These are phyloP conservation scores for Ectemnius continuus DNA, from an alignment of 2,888 invertebrate genomes.

Conservation along the genomic window DNA sequence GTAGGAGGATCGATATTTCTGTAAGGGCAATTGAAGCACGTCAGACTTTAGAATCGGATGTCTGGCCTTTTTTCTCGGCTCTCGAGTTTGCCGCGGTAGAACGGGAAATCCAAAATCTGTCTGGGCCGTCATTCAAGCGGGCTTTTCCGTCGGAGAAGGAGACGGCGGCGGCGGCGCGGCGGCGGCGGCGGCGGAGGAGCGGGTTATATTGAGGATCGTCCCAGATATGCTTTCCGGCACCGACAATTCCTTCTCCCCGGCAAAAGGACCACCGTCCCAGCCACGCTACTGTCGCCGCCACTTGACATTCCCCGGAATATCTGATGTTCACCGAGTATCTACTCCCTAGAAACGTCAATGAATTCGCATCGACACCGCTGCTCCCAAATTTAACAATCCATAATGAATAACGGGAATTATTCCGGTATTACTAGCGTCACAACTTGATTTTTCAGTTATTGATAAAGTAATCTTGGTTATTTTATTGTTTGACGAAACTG, in stretches of 20 bases:
- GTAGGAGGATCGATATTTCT: too few relatives aligned
- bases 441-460: too few relatives aligned
- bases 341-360: slow-evolving; percentile 15
- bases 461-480: too few relatives aligned
- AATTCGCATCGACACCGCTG: neutral
- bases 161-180: neutral
- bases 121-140: neutral
- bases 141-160: neutral
- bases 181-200: slow-evolving; percentile 13
- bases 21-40: neutral
- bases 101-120: slow-evolving; percentile 3
- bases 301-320: slow-evolving; percentile 3
- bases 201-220: slow-evolving; percentile 31
- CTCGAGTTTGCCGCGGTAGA: neutral
- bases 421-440: too few relatives aligned
- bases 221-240: slow-evolving; percentile 18
- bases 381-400: too few relatives aligned
- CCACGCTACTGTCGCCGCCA: slow-evolving; percentile 8
- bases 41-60: neutral
- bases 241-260: slow-evolving; percentile 9
- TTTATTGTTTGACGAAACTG: too few relatives aligned
- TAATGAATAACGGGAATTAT: too few relatives aligned
- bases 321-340: neutral
- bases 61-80: neutral
- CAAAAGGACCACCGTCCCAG: neutral